A percentile compares a stretch with the other conserved stretches of the same genome.
These are phyloP conservation scores for Antennarius striatus DNA, from an alignment of 2,113 vertebrate species.

Conservation along the genomic window DNA sequence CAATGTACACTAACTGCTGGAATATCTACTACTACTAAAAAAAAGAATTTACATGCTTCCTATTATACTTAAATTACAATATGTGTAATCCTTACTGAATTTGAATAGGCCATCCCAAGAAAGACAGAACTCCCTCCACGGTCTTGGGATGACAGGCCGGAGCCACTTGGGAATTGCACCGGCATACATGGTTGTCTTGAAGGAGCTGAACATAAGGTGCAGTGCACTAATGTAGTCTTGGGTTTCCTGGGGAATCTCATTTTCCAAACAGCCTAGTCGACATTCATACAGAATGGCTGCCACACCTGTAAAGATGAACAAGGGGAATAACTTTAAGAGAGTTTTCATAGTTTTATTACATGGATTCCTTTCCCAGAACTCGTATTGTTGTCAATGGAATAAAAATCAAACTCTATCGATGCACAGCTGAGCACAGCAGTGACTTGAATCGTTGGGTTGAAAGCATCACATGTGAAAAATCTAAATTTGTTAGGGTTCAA, in stretches of 20 bases:
- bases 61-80: neutral
- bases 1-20: neutral
- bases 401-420: neutral
- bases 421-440: neutral
- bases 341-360: neutral
- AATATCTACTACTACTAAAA: neutral
- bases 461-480: neutral
- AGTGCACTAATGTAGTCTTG: slow-evolving; percentile 88
- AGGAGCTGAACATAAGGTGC: slow-evolving; percentile 94
- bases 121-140: slow-evolving; percentile 91
- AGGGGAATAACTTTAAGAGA: neutral
- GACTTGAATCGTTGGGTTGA: neutral
- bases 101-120: slow-evolving; percentile 96
- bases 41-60: neutral
- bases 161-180: slow-evolving; percentile 94
- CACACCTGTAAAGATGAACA: slow-evolving; percentile 76
- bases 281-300: slow-evolving; percentile 88
- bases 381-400: too few species aligned
- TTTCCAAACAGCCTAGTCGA: slow-evolving; percentile 88
- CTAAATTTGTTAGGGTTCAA: neutral
- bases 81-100: slow-evolving; percentile 83
- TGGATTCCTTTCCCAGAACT: neutral
- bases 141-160: slow-evolving; percentile 87
- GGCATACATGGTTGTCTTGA: slow-evolving; percentile 95
- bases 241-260: slow-evolving; percentile 82